Evolutionary conservation across 2,113 vertebrate genomes (phyloP).

Genomic region (Mobula birostris): DNA sequence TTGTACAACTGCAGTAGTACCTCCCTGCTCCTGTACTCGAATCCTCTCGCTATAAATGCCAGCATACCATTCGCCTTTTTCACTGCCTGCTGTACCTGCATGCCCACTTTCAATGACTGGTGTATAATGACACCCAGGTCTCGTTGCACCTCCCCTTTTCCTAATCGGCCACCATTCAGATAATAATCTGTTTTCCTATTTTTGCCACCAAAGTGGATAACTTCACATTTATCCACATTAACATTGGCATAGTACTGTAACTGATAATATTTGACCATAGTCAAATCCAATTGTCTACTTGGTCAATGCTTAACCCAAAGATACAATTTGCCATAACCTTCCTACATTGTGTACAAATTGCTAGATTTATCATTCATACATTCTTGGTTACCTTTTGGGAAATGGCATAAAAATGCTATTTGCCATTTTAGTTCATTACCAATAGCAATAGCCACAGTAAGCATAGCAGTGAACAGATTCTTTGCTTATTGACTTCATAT

Average conservation of each 20-base stretch:
- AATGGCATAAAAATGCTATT: conserved; percentile 9
- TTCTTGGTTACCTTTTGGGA: background rate
- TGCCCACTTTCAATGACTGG: too few species aligned
- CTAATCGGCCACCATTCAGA: too few species aligned
- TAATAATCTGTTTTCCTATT: too few species aligned
- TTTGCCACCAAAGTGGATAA: too few species aligned
- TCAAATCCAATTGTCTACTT: background rate
- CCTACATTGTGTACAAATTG: background rate
- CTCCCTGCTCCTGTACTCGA: too few species aligned
- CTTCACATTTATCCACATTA: too few species aligned
- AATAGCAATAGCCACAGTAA: background rate
- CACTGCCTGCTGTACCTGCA: too few species aligned
- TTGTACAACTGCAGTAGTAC: too few species aligned
- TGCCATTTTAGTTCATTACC: background rate
- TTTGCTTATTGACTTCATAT: background rate
- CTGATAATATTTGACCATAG: background rate
- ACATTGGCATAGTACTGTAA: background rate
- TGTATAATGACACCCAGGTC: too few species aligned
- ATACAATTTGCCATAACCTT: background rate
- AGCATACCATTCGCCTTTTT: too few species aligned
- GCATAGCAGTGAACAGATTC: background rate
- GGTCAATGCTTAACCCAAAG: background rate
- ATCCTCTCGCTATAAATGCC: too few species aligned
- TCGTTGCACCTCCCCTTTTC: too few species aligned
- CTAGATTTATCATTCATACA: background rate